phyloP scores from a whole-genome alignment of 2,797 vertebrate genomes.

The Myotis myotis region DNA sequence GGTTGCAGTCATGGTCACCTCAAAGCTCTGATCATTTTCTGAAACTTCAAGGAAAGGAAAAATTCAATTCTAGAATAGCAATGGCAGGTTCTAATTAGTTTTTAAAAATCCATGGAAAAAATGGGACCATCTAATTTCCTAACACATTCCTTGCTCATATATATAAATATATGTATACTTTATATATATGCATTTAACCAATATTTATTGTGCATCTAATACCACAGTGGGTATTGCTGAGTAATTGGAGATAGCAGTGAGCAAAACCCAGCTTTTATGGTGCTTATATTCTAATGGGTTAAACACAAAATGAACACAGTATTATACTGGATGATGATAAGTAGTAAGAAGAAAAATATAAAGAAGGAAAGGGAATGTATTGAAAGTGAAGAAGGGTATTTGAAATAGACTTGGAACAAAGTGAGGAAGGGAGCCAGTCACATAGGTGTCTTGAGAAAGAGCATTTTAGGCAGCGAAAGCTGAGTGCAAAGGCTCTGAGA shows the following conservation, averaged over 20 bases:
- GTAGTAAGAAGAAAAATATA: neutral
- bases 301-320: neutral
- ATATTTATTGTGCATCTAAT: neutral
- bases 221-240: neutral
- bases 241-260: neutral
- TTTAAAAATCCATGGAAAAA: neutral
- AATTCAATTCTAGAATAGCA: constrained; percentile 41
- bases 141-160: neutral
- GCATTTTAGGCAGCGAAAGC: neutral
- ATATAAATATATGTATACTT: neutral
- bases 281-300: neutral
- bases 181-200: neutral
- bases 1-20: constrained; percentile 97
- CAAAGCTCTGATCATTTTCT: constrained; percentile 95
- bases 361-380: neutral
- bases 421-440: neutral
- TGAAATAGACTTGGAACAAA: constrained; percentile 3
- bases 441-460: neutral
- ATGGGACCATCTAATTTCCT: constrained; percentile 13
- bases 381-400: neutral
- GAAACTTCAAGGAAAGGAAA: constrained; percentile 87
- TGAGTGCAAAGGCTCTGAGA: neutral
- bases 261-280: neutral
- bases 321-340: neutral
- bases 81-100: neutral